Evolutionary conservation across 2,888 invertebrate genomes (phyloP), one percentile per base, ranked within the genome.

Genomic region (Scaptomyza reducta): DNA sequence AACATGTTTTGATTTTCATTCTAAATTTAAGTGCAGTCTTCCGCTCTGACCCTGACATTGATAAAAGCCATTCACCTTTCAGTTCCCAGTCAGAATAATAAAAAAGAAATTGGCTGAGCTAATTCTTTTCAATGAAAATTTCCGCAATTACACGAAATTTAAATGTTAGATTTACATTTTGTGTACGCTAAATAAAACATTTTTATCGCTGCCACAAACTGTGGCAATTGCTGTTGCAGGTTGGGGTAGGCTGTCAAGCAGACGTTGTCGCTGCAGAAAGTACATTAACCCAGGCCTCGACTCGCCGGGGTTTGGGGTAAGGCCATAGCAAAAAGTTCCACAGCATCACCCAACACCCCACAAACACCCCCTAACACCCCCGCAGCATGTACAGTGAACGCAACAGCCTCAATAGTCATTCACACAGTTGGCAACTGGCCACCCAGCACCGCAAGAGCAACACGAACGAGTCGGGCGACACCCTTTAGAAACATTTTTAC

Each of bases 41-140:
- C 6, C n/a, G n/a, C n/a, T n/a, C n/a, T 67, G 76, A 63, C 83
- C 80, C 65, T 82, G 82, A 86, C 82, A 86, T 82, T 82, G 80
- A 78, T 80, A 69, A 49, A 62, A 74, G 64, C 53, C 78, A 59
- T 85, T 85, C 75, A 82, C 62, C 83, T 70, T 54, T 47, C 10
- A 35, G n/a, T 22, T 22, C 33, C 46, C 46, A 44, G 42, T 10
- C 31, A 31, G n/a, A 31, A 31, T 22, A 22, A 31, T 10, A 3
- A 10, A 1, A 0, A 9, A 31, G 49, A 74, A 74, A 70, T 61
- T 70, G 51, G 40, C 16, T 18, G 38, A 74, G 86, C 86, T 86
- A 82, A 82, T 82, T 82, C 65, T 57, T 76, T 85, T 84, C 82
- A 84, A 85, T 84, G 85, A 87, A 84, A 84, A 87, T 84, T 82